A percentile compares a stretch with the other conserved stretches of the same genome.
These are phyloP conservation scores for Ophioninae sp. DNA, from an alignment of 2,888 invertebrate species.

Conservation along the genomic window DNA sequence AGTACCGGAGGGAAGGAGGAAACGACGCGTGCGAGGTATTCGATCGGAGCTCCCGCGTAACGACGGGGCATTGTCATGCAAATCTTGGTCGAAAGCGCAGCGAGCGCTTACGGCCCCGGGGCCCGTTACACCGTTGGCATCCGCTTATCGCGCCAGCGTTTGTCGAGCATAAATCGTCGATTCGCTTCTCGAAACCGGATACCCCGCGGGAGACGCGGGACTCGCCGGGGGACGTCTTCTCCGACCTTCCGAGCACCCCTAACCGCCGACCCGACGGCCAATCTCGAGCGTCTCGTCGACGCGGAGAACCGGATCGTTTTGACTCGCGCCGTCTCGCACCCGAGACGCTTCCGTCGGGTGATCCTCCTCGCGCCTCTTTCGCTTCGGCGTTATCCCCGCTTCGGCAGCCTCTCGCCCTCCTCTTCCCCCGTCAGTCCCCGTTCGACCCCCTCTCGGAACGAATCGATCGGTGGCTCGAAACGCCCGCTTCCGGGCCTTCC, in stretches of 20 bases:
- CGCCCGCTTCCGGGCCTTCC: no score
- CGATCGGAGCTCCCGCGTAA: constrained; percentile 78
- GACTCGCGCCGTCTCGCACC: neutral
- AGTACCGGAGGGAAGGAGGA: constrained; percentile 72
- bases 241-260: neutral
- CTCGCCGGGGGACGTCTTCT: neutral
- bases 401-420: neutral
- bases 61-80: constrained; percentile 79
- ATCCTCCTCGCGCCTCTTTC: no score
- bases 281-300: neutral
- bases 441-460: neutral
- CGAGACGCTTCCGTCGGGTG: no score
- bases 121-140: constrained; percentile 70
- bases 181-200: constrained; percentile 60
- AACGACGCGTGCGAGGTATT: constrained; percentile 77
- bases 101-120: constrained; percentile 70
- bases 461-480: neutral
- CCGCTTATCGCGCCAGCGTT: constrained; percentile 67
- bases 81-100: constrained; percentile 72
- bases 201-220: constrained; percentile 15
- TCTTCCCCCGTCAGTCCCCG: no score
- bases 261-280: neutral
- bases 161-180: constrained; percentile 67
- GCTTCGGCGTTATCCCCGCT: neutral
- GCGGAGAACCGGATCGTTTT: neutral